Evolutionary conservation across 2,113 vertebrate genomes (phyloP).

Genomic region (Nyctibius bracteatus): DNA sequence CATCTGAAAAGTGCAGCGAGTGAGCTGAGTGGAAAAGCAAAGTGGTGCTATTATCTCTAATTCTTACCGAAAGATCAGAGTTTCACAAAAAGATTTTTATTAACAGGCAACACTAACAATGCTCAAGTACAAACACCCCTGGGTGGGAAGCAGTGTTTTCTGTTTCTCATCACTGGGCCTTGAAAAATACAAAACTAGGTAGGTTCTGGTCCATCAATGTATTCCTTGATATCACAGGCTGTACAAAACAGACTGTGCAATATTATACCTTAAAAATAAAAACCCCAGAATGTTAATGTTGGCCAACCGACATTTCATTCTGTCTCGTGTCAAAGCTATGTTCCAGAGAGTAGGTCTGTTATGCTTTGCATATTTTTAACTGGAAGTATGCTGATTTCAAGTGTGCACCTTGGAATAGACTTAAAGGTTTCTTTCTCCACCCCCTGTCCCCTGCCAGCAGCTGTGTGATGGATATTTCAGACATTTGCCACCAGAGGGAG

Average conservation of each 20-base stretch:
- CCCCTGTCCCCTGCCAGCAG: fast-evolving
- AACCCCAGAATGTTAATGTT: neutral
- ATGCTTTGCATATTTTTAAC: neutral
- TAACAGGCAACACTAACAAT: neutral
- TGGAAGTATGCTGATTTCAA: neutral
- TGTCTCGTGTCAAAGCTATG: neutral
- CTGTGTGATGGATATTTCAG: neutral
- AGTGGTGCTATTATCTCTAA: neutral
- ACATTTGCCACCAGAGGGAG: slow-evolving; percentile 26
- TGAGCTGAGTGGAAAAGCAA: neutral
- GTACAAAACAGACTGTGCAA: neutral
- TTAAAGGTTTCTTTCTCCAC: neutral
- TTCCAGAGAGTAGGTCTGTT: neutral
- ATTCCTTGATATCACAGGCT: neutral
- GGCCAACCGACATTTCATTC: neutral
- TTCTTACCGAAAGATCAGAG: neutral
- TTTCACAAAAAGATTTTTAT: neutral
- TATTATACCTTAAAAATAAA: neutral
- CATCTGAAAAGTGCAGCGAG: neutral
- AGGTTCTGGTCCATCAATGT: neutral
- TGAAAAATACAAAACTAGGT: neutral
- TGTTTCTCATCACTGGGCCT: neutral
- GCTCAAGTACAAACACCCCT: neutral
- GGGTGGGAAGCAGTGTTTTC: neutral
- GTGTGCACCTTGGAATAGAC: neutral